These are phyloP conservation scores for Harmothoe impar DNA, from an alignment of 2,888 invertebrate species.

Conservation along the genomic window DNA sequence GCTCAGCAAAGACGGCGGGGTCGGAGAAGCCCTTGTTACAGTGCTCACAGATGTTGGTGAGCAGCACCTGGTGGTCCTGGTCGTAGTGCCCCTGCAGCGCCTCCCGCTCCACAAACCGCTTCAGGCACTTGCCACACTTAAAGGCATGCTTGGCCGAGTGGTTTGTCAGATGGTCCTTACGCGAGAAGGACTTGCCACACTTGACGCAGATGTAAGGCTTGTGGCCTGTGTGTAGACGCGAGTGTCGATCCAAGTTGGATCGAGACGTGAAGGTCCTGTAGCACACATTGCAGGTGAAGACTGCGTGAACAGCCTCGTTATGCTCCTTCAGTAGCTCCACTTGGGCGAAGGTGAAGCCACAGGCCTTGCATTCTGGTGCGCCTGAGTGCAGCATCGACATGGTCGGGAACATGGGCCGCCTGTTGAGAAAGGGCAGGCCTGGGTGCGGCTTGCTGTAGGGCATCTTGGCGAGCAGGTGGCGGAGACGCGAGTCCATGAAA, in stretches of 20 bases:
- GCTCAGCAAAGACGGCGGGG: conserved; percentile 68
- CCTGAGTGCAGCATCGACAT: conserved; percentile 61
- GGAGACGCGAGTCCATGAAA: conserved; percentile 56
- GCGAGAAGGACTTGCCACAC: conserved; percentile 71
- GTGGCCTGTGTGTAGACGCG: conserved; percentile 71
- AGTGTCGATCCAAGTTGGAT: conserved; percentile 72
- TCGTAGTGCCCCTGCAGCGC: conserved; percentile 67
- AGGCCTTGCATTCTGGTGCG: conserved; percentile 69
- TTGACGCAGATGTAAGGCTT: conserved; percentile 70
- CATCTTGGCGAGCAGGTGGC: conserved; percentile 48
- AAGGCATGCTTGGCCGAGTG: conserved; percentile 71
- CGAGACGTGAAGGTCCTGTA: conserved; percentile 72
- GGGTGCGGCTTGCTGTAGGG: conserved; percentile 44
- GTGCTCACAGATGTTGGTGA: conserved; percentile 68
- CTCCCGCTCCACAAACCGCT: conserved; percentile 68
- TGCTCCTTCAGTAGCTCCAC: conserved; percentile 69
- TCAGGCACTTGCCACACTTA: conserved; percentile 70
- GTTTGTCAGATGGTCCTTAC: conserved; percentile 71
- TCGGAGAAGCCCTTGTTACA: conserved; percentile 71
- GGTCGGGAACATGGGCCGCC: conserved; percentile 62
- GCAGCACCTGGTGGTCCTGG: conserved; percentile 67
- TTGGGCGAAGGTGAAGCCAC: conserved; percentile 65
- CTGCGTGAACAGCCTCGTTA: conserved; percentile 70
- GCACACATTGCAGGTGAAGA: conserved; percentile 70
- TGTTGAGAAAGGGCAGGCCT: conserved; percentile 51